Conservation (phyloP, 2,888 invertebrate species). For the Agrochola lychnidis region DNA sequence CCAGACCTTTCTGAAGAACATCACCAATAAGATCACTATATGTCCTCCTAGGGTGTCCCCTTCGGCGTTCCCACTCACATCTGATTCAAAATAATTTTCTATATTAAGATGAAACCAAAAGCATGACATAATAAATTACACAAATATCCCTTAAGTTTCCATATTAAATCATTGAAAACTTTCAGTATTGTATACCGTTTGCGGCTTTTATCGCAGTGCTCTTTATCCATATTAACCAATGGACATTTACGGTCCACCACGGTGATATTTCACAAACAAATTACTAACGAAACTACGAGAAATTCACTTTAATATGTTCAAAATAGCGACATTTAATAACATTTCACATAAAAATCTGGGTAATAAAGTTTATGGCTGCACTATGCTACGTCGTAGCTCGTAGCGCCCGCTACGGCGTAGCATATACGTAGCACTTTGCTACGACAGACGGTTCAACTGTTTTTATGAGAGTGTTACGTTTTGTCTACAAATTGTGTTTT, state of each 20-base stretch:
- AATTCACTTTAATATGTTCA: conserved; percentile 57
- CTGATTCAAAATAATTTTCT: not conserved
- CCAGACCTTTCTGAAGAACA: too few relatives aligned
- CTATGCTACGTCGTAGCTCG: conserved; percentile 61
- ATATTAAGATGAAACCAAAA: not conserved
- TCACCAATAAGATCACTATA: not conserved
- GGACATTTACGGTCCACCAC: conserved; percentile 24
- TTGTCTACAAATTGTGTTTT: conserved; percentile 64
- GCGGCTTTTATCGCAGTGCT: conserved; percentile 13
- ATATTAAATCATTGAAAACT: not conserved
- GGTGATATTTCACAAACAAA: conserved; percentile 43
- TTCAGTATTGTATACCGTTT: conserved; percentile 5
- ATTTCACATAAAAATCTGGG: conserved; percentile 64
- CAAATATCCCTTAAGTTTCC: not conserved
- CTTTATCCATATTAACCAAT: conserved; percentile 4
- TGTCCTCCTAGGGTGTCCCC: not conserved
- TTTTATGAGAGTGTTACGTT: conserved; percentile 60
- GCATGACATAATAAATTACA: not conserved
- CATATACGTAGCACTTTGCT: conserved; percentile 64
- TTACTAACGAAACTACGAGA: conserved; percentile 44
- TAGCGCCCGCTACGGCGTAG: conserved; percentile 54
- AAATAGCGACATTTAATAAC: conserved; percentile 60
- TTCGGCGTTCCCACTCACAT: not conserved
- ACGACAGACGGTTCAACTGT: conserved; percentile 62
- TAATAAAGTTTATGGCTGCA: conserved; percentile 63